Conservation (phyloP, 2,113 vertebrate species). For the Tichodroma muraria region DNA sequence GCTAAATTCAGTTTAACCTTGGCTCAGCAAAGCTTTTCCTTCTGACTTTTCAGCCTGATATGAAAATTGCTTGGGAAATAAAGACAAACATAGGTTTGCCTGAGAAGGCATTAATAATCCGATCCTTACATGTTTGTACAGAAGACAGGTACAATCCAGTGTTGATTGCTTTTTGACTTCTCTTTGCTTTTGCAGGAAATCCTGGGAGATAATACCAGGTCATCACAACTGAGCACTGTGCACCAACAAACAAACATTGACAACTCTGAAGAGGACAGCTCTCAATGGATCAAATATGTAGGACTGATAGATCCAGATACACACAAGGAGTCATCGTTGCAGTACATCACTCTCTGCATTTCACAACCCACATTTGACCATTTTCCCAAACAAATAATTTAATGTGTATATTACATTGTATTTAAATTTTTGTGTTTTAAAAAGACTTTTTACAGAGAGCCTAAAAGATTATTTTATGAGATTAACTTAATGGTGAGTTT, state of each 20-base stretch:
- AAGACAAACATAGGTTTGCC: slow-evolving; percentile 64
- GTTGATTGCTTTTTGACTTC: slow-evolving; percentile 63
- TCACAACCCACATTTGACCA: neutral
- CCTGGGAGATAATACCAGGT: slow-evolving; percentile 24
- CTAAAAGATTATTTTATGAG: neutral
- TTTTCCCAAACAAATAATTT: slow-evolving; percentile 15
- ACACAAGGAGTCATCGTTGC: neutral
- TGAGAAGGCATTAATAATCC: slow-evolving; percentile 72
- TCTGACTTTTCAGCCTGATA: slow-evolving; percentile 44
- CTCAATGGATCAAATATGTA: neutral
- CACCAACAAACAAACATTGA: neutral
- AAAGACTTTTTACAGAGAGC: neutral
- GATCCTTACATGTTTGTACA: slow-evolving; percentile 69
- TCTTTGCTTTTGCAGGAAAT: slow-evolving; percentile 67
- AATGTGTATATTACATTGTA: neutral
- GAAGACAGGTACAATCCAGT: slow-evolving; percentile 64
- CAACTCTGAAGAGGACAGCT: neutral
- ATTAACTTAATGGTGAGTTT: slow-evolving; percentile 10
- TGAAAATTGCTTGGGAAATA: slow-evolving; percentile 72
- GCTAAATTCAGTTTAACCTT: slow-evolving; percentile 61
- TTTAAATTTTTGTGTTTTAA: neutral
- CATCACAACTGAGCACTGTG: neutral
- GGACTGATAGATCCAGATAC: neutral
- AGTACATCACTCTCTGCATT: neutral
- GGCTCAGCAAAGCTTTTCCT: slow-evolving; percentile 8